Conservation (phyloP, 2,888 invertebrate species). For the Agelastica alni region DNA sequence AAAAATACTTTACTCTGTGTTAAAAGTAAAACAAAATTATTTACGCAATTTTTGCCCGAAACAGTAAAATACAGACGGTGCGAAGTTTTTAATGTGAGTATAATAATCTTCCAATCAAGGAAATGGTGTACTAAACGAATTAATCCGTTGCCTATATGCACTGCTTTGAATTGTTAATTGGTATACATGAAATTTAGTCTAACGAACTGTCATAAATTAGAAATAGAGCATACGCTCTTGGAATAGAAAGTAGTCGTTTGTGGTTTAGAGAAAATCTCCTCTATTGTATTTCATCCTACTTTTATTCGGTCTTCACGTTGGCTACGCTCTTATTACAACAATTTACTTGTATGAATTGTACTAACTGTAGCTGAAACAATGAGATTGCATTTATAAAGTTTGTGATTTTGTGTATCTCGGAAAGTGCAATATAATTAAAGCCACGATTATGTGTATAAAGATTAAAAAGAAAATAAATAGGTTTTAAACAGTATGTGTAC, state of each 20-base stretch:
- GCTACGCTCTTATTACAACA: neutral
- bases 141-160: neutral
- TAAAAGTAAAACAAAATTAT: no score
- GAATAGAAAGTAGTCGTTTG: slow-evolving; percentile 15
- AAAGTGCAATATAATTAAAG: no score
- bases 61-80: no score
- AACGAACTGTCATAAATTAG: slow-evolving; percentile 15
- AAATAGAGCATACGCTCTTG: slow-evolving; percentile 2
- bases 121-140: neutral
- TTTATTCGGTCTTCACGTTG: neutral
- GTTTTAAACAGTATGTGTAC: no score
- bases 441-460: no score
- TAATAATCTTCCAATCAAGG: slow-evolving; percentile 7
- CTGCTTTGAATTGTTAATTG: slow-evolving; percentile 13
- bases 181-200: slow-evolving; percentile 11
- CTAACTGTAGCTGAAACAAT: neutral
- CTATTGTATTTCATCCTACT: neutral
- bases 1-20: no score
- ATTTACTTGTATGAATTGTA: neutral
- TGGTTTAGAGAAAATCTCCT: slow-evolving; percentile 3
- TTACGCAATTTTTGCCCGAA: no score
- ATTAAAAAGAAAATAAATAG: no score
- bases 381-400: neutral
- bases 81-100: neutral
- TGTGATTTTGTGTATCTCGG: neutral